Percentiles rank a stretch among this genome's conserved stretches.
Evolutionary conservation across 1,140 invertebrate species (phyloP).

Genomic region (Saccostrea glomerata): DNA sequence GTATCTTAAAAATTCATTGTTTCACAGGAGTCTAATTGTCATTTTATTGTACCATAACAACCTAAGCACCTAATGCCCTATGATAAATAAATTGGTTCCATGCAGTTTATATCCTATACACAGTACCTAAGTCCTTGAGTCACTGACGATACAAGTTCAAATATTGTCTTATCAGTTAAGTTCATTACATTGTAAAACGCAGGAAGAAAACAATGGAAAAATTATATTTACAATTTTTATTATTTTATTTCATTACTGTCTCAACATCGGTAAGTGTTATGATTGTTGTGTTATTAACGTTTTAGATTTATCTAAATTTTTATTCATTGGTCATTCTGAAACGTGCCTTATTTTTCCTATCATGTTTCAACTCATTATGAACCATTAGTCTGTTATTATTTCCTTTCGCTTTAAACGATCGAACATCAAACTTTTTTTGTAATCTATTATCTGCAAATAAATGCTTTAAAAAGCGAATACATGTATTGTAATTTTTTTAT

Average conservation of each 20-base stretch:
- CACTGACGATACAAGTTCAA: not conserved
- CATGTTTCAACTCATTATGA: not conserved
- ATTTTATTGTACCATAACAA: not conserved
- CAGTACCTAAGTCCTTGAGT: not conserved
- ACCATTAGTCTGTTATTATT: no score
- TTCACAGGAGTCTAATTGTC: no score
- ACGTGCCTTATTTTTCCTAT: not conserved
- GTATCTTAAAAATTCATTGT: no score
- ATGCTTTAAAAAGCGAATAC: no score
- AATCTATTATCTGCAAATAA: not conserved
- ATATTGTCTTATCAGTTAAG: not conserved
- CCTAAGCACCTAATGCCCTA: not conserved
- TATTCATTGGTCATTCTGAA: not conserved
- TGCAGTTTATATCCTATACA: not conserved
- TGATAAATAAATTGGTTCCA: not conserved
- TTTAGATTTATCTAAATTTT: not conserved
- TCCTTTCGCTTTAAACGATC: no score
- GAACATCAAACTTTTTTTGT: not conserved
- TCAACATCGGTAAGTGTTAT: not conserved
- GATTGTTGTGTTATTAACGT: not conserved
- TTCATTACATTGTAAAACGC: not conserved
- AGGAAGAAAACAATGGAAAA: not conserved
- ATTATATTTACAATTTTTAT: not conserved
- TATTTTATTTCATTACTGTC: not conserved
- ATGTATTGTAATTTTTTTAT: no score